These are phyloP conservation scores for Myotis pilosus DNA, from an alignment of 2,797 vertebrate species.

Conservation along the genomic window DNA sequence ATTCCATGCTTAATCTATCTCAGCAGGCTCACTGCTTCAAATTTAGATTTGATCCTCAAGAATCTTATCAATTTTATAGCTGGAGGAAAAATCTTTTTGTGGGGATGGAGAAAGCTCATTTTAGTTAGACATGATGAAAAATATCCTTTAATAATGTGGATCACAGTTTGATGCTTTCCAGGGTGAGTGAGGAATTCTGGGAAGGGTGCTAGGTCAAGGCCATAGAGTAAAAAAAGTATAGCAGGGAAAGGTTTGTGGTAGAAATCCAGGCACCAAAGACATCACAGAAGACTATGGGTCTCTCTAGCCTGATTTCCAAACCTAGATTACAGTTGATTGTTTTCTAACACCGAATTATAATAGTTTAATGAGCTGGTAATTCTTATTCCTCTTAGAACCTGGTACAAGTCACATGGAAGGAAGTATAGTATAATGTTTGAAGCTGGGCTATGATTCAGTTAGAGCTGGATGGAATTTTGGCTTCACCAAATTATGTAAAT, in stretches of 20 bases:
- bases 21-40: background rate
- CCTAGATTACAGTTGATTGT: background rate
- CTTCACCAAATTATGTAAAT: background rate
- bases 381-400: background rate
- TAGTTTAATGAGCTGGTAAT: background rate
- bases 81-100: background rate
- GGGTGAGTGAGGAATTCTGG: background rate
- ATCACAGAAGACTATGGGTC: background rate
- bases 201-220: background rate
- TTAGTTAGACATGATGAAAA: background rate
- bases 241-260: background rate
- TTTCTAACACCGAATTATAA: background rate
- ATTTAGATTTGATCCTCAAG: constrained; percentile 4
- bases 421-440: background rate
- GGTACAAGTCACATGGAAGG: background rate
- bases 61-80: background rate
- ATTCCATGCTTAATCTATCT: constrained; percentile 9
- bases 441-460: background rate
- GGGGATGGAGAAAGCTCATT: background rate
- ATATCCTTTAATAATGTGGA: background rate
- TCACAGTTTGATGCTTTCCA: background rate
- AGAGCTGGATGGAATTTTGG: background rate
- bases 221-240: background rate
- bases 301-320: background rate
- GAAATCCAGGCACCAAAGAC: background rate